A percentile compares a stretch with the other conserved stretches of the same genome.
Conservation (phyloP, 35 echinoderm and acorn worm species). For the Strongylocentrotus purpuratus region DNA sequence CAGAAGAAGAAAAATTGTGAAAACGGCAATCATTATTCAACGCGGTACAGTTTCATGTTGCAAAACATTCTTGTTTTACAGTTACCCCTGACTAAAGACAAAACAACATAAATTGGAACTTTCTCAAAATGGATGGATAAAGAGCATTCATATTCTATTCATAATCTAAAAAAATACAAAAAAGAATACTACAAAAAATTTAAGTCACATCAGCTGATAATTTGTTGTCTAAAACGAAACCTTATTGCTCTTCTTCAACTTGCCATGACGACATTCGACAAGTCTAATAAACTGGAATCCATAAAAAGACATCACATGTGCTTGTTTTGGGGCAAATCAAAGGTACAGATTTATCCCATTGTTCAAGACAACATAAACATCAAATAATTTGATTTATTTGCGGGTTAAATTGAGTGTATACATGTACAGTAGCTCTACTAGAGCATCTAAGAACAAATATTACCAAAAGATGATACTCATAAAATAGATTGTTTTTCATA, state of each 20-base stretch:
- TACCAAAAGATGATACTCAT: too few species aligned
- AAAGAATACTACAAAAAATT: not conserved
- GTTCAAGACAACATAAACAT: too few species aligned
- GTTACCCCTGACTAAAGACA: not conserved
- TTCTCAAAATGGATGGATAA: not conserved
- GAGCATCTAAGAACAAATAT: too few species aligned
- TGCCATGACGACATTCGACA: not conserved
- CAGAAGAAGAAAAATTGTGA: too few species aligned
- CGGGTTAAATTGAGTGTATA: too few species aligned
- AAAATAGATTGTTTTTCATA: too few species aligned
- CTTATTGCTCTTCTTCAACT: not conserved
- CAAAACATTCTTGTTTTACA: not conserved
- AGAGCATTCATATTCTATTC: not conserved
- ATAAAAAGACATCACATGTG: not conserved
- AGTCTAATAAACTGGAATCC: not conserved
- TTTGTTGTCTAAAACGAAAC: not conserved
- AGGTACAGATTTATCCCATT: too few species aligned
- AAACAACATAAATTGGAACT: not conserved
- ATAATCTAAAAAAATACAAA: not conserved
- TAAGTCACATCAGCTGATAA: conserved; percentile 9
- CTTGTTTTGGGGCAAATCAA: too few species aligned
- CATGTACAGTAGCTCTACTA: too few species aligned
- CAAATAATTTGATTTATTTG: too few species aligned
- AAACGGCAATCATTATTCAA: too few species aligned
- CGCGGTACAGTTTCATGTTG: not conserved